Conservation (phyloP, 2,797 vertebrate genomes). For the Acanthornis magna region DNA sequence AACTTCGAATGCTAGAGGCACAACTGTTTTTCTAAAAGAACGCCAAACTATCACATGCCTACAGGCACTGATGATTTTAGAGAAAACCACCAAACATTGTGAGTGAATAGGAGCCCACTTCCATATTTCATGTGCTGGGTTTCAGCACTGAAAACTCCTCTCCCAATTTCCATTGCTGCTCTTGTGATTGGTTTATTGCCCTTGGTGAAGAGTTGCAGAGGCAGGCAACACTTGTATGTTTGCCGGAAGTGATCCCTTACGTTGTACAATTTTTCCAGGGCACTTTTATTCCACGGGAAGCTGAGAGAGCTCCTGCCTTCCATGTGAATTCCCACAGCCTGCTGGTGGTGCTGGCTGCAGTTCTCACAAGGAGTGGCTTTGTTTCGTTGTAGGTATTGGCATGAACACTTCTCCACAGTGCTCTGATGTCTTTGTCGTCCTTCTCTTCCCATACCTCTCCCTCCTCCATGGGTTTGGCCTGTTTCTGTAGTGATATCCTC, state of each 20-base stretch:
- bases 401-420: background rate
- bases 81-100: background rate
- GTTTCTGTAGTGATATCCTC: background rate
- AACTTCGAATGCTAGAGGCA: background rate
- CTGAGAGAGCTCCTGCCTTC: background rate
- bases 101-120: background rate
- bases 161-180: background rate
- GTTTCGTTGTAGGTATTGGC: background rate
- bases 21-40: background rate
- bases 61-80: background rate
- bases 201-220: background rate
- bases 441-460: background rate
- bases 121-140: background rate
- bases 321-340: background rate
- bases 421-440: background rate
- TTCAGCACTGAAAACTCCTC: background rate
- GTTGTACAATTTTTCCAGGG: background rate
- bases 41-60: background rate
- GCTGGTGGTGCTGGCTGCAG: background rate
- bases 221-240: rapidly evolving
- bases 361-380: background rate
- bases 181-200: background rate
- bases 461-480: background rate
- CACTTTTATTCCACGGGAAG: background rate
- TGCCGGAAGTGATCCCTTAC: background rate